These are phyloP conservation scores for Calidris pugnax DNA, from an alignment of 2,113 vertebrate genomes.

Conservation along the genomic window DNA sequence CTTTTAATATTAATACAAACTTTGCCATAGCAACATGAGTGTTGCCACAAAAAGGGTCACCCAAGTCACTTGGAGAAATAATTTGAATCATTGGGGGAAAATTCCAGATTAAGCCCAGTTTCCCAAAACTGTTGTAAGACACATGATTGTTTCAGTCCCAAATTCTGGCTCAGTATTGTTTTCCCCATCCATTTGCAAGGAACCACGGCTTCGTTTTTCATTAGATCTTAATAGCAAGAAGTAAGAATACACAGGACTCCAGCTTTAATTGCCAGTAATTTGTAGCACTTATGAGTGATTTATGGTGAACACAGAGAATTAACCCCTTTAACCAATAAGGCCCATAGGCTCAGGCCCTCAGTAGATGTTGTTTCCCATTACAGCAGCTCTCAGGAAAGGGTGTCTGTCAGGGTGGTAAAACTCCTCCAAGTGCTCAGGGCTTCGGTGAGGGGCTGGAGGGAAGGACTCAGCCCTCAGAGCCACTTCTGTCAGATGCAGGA, in stretches of 20 bases:
- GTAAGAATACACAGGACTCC: background rate
- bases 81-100: background rate
- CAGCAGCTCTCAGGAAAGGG: background rate
- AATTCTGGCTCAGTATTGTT: background rate
- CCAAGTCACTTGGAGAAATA: background rate
- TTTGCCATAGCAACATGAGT: slow-evolving; percentile 17
- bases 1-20: slow-evolving; percentile 52
- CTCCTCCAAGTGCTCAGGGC: background rate
- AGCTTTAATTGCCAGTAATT: background rate
- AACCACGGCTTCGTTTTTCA: background rate
- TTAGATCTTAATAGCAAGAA: background rate
- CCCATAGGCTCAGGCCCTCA: background rate
- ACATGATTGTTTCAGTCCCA: background rate
- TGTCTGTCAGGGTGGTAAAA: background rate
- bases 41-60: slow-evolving; percentile 27
- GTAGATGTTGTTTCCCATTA: background rate
- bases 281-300: background rate
- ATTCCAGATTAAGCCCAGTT: background rate
- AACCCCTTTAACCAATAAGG: background rate
- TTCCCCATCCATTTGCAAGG: background rate
- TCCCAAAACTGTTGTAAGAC: background rate
- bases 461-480: background rate
- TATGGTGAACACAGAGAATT: background rate
- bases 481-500: background rate
- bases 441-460: background rate